phyloP scores from a whole-genome alignment of 2,888 invertebrate genomes.

The Poecilobothrus nobilitatus region DNA sequence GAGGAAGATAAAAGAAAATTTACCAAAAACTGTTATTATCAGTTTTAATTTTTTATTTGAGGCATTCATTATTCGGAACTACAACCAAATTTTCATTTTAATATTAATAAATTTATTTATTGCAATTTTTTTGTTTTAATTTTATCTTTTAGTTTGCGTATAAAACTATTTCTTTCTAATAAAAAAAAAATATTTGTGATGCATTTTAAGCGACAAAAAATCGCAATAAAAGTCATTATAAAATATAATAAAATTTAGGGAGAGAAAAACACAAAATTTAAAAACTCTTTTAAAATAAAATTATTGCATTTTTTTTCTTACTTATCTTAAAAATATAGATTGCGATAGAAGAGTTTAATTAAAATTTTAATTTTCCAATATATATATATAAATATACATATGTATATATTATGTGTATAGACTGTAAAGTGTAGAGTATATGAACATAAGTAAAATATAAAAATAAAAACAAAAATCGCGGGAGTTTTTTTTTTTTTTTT shows the following conservation, averaged over 20 bases:
- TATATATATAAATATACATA: too few species aligned
- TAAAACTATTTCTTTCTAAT: neutral
- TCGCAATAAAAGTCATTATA: neutral
- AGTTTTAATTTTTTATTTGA: too few species aligned
- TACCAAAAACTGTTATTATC: too few species aligned
- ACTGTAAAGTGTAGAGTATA: too few species aligned
- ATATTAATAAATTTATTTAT: neutral
- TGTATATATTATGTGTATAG: too few species aligned
- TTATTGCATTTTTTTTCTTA: too few species aligned
- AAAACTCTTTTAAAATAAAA: too few species aligned
- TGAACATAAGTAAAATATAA: too few species aligned
- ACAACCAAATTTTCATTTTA: neutral
- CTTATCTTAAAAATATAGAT: too few species aligned
- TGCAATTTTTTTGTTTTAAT: neutral
- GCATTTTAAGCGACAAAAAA: neutral
- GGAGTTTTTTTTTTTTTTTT: neutral
- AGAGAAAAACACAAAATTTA: neutral
- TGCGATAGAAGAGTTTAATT: too few species aligned
- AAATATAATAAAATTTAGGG: neutral
- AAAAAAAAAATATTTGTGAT: neutral
- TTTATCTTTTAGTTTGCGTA: neutral
- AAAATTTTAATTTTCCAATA: too few species aligned
- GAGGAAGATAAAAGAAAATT: too few species aligned
- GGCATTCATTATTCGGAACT: neutral
- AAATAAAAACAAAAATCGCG: neutral